phyloP scores from a whole-genome alignment of 92 coral and sea anemone species.

The Desmophyllum pertusum region DNA sequence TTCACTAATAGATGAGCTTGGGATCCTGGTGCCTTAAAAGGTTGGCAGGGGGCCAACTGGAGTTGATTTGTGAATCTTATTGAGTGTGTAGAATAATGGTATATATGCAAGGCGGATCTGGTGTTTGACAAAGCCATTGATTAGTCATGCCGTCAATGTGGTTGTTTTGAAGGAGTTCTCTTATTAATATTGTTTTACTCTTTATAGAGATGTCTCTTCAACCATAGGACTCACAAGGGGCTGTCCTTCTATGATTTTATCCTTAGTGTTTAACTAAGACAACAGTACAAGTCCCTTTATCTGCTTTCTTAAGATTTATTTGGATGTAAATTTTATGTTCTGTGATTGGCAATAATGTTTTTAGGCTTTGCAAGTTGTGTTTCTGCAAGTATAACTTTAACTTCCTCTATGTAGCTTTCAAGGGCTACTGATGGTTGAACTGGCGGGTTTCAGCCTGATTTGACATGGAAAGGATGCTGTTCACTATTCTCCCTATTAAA shows the following conservation, averaged over 20 bases:
- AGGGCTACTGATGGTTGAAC: too few species aligned
- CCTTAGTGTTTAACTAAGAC: neutral
- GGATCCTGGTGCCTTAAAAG: too few species aligned
- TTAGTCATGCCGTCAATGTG: slow-evolving; percentile 35
- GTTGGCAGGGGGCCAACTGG: too few species aligned
- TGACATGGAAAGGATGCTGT: slow-evolving; percentile 4
- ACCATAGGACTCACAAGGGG: slow-evolving; percentile 22
- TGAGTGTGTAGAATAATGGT: slow-evolving; percentile 36
- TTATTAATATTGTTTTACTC: neutral
- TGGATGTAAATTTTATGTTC: neutral
- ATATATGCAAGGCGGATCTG: slow-evolving; percentile 29
- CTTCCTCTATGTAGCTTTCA: neutral
- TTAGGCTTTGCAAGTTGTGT: neutral
- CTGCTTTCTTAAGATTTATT: slow-evolving; percentile 23
- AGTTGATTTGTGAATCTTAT: slow-evolving; percentile 40
- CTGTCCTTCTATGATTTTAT: slow-evolving; percentile 29
- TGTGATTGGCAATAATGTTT: neutral
- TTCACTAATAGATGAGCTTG: too few species aligned
- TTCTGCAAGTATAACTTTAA: neutral
- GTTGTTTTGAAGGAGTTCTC: neutral
- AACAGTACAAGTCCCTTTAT: slow-evolving; percentile 11
- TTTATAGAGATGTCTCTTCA: neutral
- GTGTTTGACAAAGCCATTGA: slow-evolving; percentile 30
- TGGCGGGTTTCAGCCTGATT: too few species aligned
- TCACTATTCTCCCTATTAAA: neutral